phyloP scores from a whole-genome alignment of 1,140 invertebrate genomes.

The silkworm (Bombyx mori) region DNA sequence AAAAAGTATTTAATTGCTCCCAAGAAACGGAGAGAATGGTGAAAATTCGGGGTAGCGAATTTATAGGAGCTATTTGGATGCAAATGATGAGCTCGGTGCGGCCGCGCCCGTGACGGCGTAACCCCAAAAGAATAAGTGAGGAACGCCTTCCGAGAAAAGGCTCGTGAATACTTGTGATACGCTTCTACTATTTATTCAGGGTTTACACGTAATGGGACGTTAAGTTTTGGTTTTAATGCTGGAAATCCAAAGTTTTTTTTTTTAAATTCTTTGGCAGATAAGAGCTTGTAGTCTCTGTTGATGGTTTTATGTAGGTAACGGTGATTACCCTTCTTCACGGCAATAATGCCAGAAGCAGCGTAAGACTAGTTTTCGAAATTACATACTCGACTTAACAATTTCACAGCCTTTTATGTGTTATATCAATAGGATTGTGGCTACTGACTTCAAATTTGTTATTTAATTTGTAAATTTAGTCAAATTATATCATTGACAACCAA shows the following conservation, averaged over 20 bases:
- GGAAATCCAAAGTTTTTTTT: not conserved
- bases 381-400: too few relatives aligned
- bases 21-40: slow-evolving; percentile 52
- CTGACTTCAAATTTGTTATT: too few relatives aligned
- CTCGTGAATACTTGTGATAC: slow-evolving; percentile 27
- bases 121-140: slow-evolving; percentile 62
- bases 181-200: slow-evolving; percentile 9
- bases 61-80: slow-evolving; percentile 67
- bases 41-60: slow-evolving; percentile 64
- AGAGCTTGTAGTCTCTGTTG: not conserved
- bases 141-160: slow-evolving; percentile 54
- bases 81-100: slow-evolving; percentile 60
- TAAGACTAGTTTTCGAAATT: too few relatives aligned
- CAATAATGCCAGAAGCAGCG: too few relatives aligned
- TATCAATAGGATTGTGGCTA: too few relatives aligned
- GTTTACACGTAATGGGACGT: not conserved
- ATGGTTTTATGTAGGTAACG: not conserved
- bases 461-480: too few relatives aligned
- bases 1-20: slow-evolving; percentile 67
- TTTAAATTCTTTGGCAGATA: not conserved
- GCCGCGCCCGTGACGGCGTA: slow-evolving; percentile 40
- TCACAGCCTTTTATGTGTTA: too few relatives aligned
- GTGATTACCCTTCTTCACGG: too few relatives aligned
- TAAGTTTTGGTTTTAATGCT: not conserved
- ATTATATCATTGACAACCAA: too few relatives aligned